Percentiles rank a stretch among this genome's conserved stretches.
phyloP scores from a whole-genome alignment of 2,113 vertebrate genomes.

The Austrofundulus limnaeus region DNA sequence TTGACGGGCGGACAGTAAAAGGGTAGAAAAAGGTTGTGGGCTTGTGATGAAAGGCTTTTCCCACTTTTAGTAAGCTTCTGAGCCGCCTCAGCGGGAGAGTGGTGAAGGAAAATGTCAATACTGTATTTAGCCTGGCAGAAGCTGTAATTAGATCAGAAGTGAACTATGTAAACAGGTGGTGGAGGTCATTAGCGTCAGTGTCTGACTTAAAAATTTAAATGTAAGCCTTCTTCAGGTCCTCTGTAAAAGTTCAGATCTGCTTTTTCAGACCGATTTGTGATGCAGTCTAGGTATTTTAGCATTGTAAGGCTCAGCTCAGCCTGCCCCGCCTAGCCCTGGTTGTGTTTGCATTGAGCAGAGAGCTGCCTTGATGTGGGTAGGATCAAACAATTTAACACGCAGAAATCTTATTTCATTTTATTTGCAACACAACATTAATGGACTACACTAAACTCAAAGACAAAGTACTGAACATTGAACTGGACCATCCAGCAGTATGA shows the following conservation, averaged over 20 bases:
- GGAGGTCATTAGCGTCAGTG: conserved; percentile 35
- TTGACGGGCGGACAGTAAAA: no score
- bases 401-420: no score
- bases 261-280: conserved; percentile 44
- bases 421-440: no score
- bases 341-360: no score
- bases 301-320: no score
- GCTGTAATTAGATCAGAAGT: conserved; percentile 42
- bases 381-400: no score
- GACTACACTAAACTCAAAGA: no score
- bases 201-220: conserved; percentile 1
- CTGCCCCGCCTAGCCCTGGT: no score
- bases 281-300: no score
- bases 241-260: conserved; percentile 25
- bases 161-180: conserved; percentile 27
- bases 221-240: conserved; percentile 11
- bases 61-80: conserved; percentile 28
- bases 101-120: conserved; percentile 20
- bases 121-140: conserved; percentile 38
- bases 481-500: no score
- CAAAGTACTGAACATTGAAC: no score
- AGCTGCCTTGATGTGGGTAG: no score
- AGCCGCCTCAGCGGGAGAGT: conserved; percentile 36
- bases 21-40: neutral
- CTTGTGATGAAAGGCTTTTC: conserved; percentile 21